Evolutionary conservation across 1,140 invertebrate genomes (phyloP).

Genomic region (Glossosoma conforme): DNA sequence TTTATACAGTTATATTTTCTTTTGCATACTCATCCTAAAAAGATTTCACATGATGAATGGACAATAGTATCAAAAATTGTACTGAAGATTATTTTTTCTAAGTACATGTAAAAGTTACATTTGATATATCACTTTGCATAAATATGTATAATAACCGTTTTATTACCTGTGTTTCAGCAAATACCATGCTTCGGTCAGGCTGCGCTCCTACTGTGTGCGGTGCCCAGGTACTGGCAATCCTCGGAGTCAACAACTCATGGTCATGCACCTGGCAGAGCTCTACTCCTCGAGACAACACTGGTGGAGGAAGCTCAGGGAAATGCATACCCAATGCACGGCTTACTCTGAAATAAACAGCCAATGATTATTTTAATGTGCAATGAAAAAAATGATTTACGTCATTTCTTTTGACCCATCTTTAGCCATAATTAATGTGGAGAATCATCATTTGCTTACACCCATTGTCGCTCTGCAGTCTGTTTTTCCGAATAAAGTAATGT

Average conservation of each 20-base stretch:
- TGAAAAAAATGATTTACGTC: too few relatives aligned
- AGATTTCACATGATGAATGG: too few relatives aligned
- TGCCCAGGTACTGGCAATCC: slow-evolving; percentile 81
- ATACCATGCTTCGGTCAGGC: slow-evolving; percentile 74
- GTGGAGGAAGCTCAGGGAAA: slow-evolving; percentile 25
- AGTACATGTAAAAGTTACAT: not conserved
- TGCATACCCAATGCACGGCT: slow-evolving; percentile 14
- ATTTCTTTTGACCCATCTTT: too few relatives aligned
- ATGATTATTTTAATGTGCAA: slow-evolving; percentile 2
- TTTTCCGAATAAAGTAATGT: too few relatives aligned
- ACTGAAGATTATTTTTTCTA: not conserved
- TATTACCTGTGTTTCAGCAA: slow-evolving; percentile 84
- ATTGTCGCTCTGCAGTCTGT: too few relatives aligned
- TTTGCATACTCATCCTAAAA: not conserved
- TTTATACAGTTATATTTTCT: not conserved
- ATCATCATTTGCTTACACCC: too few relatives aligned
- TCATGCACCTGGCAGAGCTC: slow-evolving; percentile 79
- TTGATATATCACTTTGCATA: too few relatives aligned
- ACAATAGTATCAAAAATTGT: too few relatives aligned
- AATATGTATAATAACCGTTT: too few relatives aligned
- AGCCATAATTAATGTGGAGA: too few relatives aligned
- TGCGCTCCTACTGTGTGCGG: slow-evolving; percentile 78
- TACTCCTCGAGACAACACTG: slow-evolving; percentile 30
- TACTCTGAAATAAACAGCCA: slow-evolving; percentile 8
- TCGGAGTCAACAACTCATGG: slow-evolving; percentile 72